A percentile compares a stretch with the other conserved stretches of the same genome.
These are phyloP conservation scores for Phoenicopterus ruber DNA, from an alignment of 2,113 vertebrate genomes.

Conservation along the genomic window DNA sequence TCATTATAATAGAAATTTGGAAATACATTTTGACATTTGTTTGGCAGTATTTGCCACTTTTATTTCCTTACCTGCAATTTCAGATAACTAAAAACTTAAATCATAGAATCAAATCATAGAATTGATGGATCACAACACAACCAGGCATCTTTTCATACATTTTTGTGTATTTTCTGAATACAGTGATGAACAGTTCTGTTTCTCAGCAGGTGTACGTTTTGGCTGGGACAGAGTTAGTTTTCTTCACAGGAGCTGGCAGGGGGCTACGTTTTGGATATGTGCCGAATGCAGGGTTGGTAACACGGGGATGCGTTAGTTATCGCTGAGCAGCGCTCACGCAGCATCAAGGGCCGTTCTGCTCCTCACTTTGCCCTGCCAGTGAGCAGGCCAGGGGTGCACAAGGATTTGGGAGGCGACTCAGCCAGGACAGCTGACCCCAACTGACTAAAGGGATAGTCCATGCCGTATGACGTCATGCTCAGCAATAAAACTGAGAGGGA, in stretches of 20 bases:
- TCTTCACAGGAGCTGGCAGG: not conserved
- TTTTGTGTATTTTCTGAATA: not conserved
- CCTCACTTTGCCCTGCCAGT: rapidly evolving
- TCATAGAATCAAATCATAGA: no score
- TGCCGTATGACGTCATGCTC: not conserved
- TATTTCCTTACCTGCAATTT: not conserved
- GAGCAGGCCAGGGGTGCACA: no score
- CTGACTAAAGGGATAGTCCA: not conserved
- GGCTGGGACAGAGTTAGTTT: not conserved
- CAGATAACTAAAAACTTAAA: not conserved
- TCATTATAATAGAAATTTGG: not conserved
- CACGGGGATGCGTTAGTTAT: not conserved
- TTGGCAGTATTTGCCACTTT: not conserved
- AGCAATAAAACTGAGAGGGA: not conserved
- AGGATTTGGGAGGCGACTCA: not conserved
- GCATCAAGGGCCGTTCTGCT: not conserved
- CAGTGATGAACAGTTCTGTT: not conserved
- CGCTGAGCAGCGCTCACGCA: not conserved
- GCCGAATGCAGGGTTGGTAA: not conserved
- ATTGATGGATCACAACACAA: not conserved
- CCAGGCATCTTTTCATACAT: not conserved
- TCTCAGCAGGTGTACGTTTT: not conserved
- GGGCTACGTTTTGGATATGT: not conserved
- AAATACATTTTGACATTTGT: not conserved
- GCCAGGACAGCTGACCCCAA: not conserved